A percentile compares a stretch with the other conserved stretches of the same genome.
phyloP scores from a whole-genome alignment of 2,113 vertebrate species.

The Gallinago media region DNA sequence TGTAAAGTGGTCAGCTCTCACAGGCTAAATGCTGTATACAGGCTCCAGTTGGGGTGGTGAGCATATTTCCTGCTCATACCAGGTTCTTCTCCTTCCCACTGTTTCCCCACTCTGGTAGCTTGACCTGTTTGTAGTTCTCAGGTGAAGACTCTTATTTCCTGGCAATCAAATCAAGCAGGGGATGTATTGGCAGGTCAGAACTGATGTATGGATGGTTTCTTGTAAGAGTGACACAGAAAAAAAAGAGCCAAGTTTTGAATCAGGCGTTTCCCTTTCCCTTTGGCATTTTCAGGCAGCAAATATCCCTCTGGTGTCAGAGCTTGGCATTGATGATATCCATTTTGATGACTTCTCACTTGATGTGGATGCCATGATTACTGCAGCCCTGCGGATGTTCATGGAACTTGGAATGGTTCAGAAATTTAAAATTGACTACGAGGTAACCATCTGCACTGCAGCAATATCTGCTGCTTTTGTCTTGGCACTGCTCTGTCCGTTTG shows the following conservation, averaged over 20 bases:
- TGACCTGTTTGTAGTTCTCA: conserved; percentile 24
- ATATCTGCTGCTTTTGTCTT: conserved; percentile 11
- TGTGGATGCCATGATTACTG: conserved; percentile 96
- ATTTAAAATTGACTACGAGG: conserved; percentile 99
- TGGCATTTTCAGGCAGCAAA: conserved; percentile 88
- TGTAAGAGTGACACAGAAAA: conserved; percentile 9
- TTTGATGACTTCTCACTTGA: conserved; percentile 99
- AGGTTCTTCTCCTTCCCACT: not conserved
- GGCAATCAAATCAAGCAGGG: conserved; percentile 41
- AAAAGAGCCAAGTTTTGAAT: conserved; percentile 21
- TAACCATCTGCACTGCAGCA: conserved; percentile 70
- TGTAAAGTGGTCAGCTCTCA: conserved; percentile 58
- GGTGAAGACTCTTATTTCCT: conserved; percentile 48
- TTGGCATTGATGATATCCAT: conserved; percentile 93
- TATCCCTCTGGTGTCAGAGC: conserved; percentile 94
- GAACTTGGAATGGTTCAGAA: conserved; percentile 98
- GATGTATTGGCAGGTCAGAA: conserved; percentile 43
- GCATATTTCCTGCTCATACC: conserved; percentile 44
- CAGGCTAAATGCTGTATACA: not conserved
- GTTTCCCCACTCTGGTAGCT: not conserved
- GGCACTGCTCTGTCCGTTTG: conserved; percentile 25
- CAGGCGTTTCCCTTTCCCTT: conserved; percentile 60
- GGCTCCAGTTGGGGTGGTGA: not conserved
- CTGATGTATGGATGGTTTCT: conserved; percentile 30
- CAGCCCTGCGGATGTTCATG: conserved; percentile 97